Evolutionary conservation across 2,888 invertebrate species (phyloP), one percentile per base, ranked within the genome.

Genomic region (Elaeidobius kamerunicus): DNA sequence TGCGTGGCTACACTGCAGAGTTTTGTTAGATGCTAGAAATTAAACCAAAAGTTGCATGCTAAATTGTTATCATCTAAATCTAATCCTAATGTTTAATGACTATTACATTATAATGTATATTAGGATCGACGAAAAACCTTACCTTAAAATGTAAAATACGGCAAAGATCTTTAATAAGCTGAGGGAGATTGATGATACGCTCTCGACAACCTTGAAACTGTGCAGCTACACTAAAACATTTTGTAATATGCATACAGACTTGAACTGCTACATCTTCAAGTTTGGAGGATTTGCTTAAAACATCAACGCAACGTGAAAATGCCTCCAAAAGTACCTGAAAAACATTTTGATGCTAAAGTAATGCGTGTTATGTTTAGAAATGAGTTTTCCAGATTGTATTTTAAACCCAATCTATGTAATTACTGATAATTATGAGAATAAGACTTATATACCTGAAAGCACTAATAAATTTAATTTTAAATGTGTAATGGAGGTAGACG

Each of bases 141-240:
- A 89, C 90, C 77, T 89, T 89, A 68, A 88, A 93, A 69, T 89
- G 88, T 6, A 95, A 78, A 56, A 92, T 85, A 55, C 90, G 79
- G 67, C 91, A 90, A 7, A 95, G 77, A 72, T 98, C 95, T 40
- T 84, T 83, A 52, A 94, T 83, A 23, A 99, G 80, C 64, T 86
- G 84, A n/a, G 91, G 88, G 76, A 95, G 79, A 65, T 86, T 88
- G 2, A 92, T 88, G 66, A 96, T 88, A 60, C 84, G 83, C 63
- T 87, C 88, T 61, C 96, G 82, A 70, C 97, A 98, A 35, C 84
- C 87, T 60, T 89, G 85, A 78, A 99, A 99, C 61, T 86, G 84
- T 23, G 96, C 93, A 2, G 98, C 94, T 2, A 98, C 97, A n/a
- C 91, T 88, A 72, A 93, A 93, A 74, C 96, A 97, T 52, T 85